Conservation (phyloP, 2,888 invertebrate genomes). For the Drosophila limbata region DNA sequence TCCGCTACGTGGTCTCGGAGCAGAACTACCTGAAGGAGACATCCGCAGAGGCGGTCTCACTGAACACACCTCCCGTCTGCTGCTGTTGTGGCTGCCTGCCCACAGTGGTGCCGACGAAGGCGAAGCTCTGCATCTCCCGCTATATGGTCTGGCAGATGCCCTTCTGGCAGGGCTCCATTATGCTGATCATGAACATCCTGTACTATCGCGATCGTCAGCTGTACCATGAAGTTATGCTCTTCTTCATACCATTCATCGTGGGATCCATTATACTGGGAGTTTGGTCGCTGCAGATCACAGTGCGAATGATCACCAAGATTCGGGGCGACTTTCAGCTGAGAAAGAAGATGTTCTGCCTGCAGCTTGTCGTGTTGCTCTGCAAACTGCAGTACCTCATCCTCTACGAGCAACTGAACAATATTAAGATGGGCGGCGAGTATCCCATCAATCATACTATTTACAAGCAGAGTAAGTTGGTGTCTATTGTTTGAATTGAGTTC, state of each 20-base stretch:
- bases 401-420: constrained; percentile 72
- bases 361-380: constrained; percentile 82
- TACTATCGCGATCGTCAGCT: constrained; percentile 77
- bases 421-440: constrained; percentile 79
- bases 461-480: constrained; percentile 82
- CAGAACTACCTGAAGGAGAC: constrained; percentile 84
- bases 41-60: constrained; percentile 82
- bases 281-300: constrained; percentile 84
- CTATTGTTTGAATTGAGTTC: neutral
- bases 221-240: constrained; percentile 73
- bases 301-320: constrained; percentile 79
- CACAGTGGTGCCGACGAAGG: constrained; percentile 73
- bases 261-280: constrained; percentile 83
- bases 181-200: constrained; percentile 82
- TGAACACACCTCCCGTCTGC: constrained; percentile 82
- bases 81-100: constrained; percentile 83
- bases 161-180: constrained; percentile 82
- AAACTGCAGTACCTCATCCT: constrained; percentile 83
- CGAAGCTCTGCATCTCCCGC: constrained; percentile 75
- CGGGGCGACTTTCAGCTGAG: constrained; percentile 80
- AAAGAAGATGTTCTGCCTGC: constrained; percentile 83
- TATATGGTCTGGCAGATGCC: constrained; percentile 84
- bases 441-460: constrained; percentile 84
- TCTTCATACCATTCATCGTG: constrained; percentile 83
- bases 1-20: constrained; percentile 84